A percentile compares a stretch with the other conserved stretches of the same genome.
Evolutionary conservation across 2,888 invertebrate species (phyloP).

Genomic region (Tupiocoris notatus): DNA sequence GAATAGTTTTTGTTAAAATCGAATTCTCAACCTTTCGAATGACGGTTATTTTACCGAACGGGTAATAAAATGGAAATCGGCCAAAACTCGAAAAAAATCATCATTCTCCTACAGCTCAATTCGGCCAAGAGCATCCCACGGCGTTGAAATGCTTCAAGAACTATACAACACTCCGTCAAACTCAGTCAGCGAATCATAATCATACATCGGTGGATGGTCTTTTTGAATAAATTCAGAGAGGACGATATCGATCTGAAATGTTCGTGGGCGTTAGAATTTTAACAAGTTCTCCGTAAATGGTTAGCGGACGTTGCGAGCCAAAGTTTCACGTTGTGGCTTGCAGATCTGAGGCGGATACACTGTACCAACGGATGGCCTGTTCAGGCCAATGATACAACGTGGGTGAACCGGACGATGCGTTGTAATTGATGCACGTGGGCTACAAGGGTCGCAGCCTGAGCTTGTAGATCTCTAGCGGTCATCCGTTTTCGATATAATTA

Average conservation of each 20-base stretch:
- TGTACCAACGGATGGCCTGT: background rate
- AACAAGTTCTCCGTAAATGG: background rate
- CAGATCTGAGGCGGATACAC: background rate
- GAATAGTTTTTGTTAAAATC: too few relatives aligned
- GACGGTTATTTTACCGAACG: too few relatives aligned
- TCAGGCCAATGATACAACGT: background rate
- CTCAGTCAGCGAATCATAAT: too few relatives aligned
- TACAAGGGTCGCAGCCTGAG: background rate
- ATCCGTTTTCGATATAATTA: too few relatives aligned
- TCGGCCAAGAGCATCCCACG: too few relatives aligned
- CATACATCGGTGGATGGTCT: background rate
- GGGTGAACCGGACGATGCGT: conserved; percentile 7
- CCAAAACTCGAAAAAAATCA: too few relatives aligned
- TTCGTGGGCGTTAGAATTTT: background rate
- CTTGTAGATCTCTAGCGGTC: background rate
- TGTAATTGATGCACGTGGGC: conserved; percentile 5
- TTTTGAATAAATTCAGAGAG: background rate
- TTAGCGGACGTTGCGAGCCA: background rate
- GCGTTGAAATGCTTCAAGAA: too few relatives aligned
- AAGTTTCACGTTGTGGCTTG: background rate
- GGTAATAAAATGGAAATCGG: too few relatives aligned
- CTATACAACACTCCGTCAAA: too few relatives aligned
- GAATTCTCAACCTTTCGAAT: too few relatives aligned
- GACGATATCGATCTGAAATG: background rate
- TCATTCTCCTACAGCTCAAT: too few relatives aligned